These are phyloP conservation scores for Timandra comae DNA, from an alignment of 2,888 invertebrate species.

Conservation along the genomic window DNA sequence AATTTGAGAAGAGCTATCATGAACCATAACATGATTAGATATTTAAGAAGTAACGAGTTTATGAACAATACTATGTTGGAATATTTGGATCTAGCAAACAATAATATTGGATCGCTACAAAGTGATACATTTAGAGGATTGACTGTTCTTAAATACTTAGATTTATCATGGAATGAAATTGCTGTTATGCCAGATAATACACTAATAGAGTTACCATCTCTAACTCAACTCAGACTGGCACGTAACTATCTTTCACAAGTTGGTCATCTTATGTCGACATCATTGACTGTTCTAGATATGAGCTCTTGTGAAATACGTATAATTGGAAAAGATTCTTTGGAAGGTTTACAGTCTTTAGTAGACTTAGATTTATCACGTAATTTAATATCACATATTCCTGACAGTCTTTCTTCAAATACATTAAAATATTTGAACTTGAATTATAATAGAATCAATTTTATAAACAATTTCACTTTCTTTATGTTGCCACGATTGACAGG, in stretches of 20 bases:
- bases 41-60: slow-evolving; percentile 77
- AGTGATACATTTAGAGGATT: slow-evolving; percentile 78
- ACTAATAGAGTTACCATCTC: slow-evolving; percentile 76
- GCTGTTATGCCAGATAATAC: slow-evolving; percentile 75
- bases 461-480: slow-evolving; percentile 80
- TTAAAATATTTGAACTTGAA: slow-evolving; percentile 78
- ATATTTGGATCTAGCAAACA: slow-evolving; percentile 80
- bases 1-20: slow-evolving; percentile 76
- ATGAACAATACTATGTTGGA: slow-evolving; percentile 77
- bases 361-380: slow-evolving; percentile 81
- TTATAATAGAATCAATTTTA: slow-evolving; percentile 76
- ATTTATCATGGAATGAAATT: slow-evolving; percentile 83
- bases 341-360: slow-evolving; percentile 76
- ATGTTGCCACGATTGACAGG: slow-evolving; percentile 77
- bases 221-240: slow-evolving; percentile 79
- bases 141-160: slow-evolving; percentile 75
- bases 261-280: slow-evolving; percentile 75
- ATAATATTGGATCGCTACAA: slow-evolving; percentile 79
- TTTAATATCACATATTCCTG: slow-evolving; percentile 78
- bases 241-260: slow-evolving; percentile 79
- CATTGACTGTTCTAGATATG: slow-evolving; percentile 76
- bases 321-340: slow-evolving; percentile 75
- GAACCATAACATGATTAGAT: slow-evolving; percentile 79
- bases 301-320: slow-evolving; percentile 80
- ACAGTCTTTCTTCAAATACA: slow-evolving; percentile 76